phyloP scores from a whole-genome alignment of 1,140 invertebrate species.

The Drosophila lacteicornis region DNA sequence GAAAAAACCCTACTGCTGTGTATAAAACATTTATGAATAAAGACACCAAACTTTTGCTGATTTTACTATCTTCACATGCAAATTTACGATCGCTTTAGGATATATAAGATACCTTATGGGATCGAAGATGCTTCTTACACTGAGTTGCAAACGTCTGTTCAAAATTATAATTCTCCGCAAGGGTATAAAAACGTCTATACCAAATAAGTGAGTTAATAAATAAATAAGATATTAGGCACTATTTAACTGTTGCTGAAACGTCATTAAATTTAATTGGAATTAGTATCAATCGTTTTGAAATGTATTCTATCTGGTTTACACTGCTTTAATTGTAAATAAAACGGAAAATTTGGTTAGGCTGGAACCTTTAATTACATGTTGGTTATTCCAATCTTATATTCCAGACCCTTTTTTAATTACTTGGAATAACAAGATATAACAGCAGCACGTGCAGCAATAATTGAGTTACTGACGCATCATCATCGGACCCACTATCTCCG shows the following conservation, averaged over 20 bases:
- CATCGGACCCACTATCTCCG: constrained; percentile 6
- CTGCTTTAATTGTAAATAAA: neutral
- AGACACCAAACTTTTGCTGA: too few species aligned
- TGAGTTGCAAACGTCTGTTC: too few species aligned
- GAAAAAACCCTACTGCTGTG: too few species aligned
- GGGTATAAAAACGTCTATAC: too few species aligned
- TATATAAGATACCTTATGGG: too few species aligned
- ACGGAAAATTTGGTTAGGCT: neutral
- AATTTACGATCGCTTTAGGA: too few species aligned
- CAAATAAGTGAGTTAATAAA: too few species aligned
- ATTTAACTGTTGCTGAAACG: neutral
- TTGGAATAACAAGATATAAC: constrained; percentile 5
- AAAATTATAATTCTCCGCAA: too few species aligned
- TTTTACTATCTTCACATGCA: too few species aligned
- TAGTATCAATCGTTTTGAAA: neutral
- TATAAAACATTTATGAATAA: too few species aligned
- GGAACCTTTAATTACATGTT: neutral
- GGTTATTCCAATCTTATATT: neutral
- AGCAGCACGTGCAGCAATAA: constrained; percentile 45
- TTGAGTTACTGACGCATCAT: constrained; percentile 66
- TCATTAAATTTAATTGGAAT: neutral
- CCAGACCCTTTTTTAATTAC: neutral
- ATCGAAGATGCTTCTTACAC: too few species aligned
- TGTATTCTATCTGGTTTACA: neutral
- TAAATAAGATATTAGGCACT: neutral